Evolutionary conservation across 2,888 invertebrate genomes (phyloP).

Genomic region (Iphiclides podalirius): DNA sequence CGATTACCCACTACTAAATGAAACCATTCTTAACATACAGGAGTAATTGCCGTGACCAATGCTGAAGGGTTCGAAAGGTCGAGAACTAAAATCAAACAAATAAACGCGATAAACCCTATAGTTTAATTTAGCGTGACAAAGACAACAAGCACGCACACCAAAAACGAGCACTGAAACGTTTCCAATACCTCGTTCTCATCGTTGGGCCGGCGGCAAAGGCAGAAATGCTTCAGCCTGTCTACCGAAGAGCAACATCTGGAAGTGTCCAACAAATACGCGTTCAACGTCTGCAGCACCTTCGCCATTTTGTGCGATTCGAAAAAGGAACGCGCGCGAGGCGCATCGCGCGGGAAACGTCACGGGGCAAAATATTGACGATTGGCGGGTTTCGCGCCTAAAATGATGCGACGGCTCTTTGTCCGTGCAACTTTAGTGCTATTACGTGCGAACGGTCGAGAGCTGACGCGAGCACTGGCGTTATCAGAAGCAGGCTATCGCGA

Average conservation of each 20-base stretch:
- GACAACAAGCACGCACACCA: too few relatives aligned
- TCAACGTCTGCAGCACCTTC: constrained; percentile 59
- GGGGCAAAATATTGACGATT: too few relatives aligned
- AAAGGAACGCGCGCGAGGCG: constrained; percentile 23
- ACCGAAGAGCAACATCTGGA: constrained; percentile 63
- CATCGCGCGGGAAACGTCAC: constrained; percentile 19
- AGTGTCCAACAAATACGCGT: constrained; percentile 63
- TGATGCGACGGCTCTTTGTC: too few relatives aligned
- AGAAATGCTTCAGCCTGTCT: constrained; percentile 66
- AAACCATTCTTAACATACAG: too few relatives aligned
- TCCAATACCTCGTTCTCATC: constrained; percentile 56
- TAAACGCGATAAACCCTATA: too few relatives aligned
- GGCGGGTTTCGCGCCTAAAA: too few relatives aligned
- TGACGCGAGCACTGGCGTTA: constrained; percentile 63
- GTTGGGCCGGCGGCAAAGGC: constrained; percentile 62
- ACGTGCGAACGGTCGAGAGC: constrained; percentile 57
- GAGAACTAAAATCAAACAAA: too few relatives aligned
- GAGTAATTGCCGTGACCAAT: too few relatives aligned
- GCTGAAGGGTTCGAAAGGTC: too few relatives aligned
- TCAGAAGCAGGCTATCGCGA: constrained; percentile 65
- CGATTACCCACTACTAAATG: too few relatives aligned
- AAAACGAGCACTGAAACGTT: constrained; percentile 27
- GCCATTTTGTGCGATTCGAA: constrained; percentile 44
- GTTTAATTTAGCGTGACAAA: too few relatives aligned
- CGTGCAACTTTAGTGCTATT: too few relatives aligned